Percentiles rank a stretch among this genome's conserved stretches.
Evolutionary conservation across 2,797 vertebrate genomes (phyloP).

Genomic region (Cynodonichthys magdalenae): DNA sequence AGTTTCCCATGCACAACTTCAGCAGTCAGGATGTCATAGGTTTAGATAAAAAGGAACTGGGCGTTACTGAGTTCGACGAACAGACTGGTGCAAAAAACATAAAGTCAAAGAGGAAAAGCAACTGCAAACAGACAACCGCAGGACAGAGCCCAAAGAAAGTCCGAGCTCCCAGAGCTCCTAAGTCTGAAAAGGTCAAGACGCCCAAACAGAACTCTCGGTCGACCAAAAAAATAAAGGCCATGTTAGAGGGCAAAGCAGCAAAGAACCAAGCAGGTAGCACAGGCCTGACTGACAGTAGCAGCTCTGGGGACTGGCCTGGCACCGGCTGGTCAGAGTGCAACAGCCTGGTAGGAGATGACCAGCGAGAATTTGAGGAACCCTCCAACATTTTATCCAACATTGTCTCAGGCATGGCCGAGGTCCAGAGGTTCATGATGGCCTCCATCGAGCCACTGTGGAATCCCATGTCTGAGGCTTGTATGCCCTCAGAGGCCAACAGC

Average conservation of each 20-base stretch:
- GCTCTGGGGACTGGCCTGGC: constrained; percentile 87
- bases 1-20: constrained; percentile 95
- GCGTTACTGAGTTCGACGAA: constrained; percentile 86
- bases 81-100: constrained; percentile 88
- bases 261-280: constrained; percentile 83
- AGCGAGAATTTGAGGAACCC: constrained; percentile 98
- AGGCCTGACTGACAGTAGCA: constrained; percentile 79
- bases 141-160: constrained; percentile 90
- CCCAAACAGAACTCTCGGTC: constrained; percentile 91
- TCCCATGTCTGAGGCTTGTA: constrained; percentile 89
- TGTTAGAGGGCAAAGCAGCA: constrained; percentile 85
- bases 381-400: constrained; percentile 99
- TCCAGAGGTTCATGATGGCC: constrained; percentile 99
- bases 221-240: constrained; percentile 92
- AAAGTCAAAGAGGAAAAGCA: constrained; percentile 95
- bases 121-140: constrained; percentile 87
- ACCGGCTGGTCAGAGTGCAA: constrained; percentile 87
- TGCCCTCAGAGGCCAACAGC: constrained; percentile 93
- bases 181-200: constrained; percentile 91
- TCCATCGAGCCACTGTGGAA: constrained; percentile 98
- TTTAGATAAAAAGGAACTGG: constrained; percentile 86
- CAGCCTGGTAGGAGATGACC: constrained; percentile 92
- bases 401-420: constrained; percentile 98
- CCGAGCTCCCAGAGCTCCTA: constrained; percentile 89
- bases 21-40: constrained; percentile 89